Evolutionary conservation across 2,888 invertebrate genomes (phyloP).

Genomic region (Spisula solida): DNA sequence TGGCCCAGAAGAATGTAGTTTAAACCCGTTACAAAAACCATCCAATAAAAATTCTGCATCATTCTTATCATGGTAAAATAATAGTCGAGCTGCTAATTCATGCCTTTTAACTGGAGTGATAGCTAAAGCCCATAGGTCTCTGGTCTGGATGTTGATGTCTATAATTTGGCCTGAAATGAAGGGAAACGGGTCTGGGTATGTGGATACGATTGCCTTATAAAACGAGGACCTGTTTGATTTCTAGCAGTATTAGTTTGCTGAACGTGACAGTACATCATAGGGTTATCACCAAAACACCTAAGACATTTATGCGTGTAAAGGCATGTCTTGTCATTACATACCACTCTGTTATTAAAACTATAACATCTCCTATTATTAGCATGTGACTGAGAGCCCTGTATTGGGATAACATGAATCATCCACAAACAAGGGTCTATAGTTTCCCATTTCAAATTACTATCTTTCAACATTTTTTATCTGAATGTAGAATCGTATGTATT

Average conservation of each 20-base stretch:
- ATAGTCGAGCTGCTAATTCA: background rate
- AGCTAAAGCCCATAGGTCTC: slow-evolving; percentile 33
- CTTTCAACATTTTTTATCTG: background rate
- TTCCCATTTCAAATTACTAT: background rate
- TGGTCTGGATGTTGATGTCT: background rate
- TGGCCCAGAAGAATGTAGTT: background rate
- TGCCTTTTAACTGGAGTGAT: slow-evolving; percentile 25
- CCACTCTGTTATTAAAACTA: background rate
- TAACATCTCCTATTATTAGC: background rate
- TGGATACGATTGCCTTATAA: background rate
- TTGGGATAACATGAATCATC: slow-evolving; percentile 15
- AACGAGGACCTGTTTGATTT: too few relatives aligned
- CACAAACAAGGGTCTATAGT: slow-evolving; percentile 21
- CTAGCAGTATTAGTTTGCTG: background rate
- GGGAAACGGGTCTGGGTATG: background rate
- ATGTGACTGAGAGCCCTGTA: background rate
- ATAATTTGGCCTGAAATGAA: background rate
- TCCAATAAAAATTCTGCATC: slow-evolving; percentile 18
- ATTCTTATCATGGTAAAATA: background rate
- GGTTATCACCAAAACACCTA: background rate
- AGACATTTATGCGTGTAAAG: background rate
- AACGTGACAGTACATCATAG: background rate
- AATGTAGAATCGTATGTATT: slow-evolving; percentile 24
- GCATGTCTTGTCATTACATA: background rate
- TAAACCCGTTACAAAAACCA: slow-evolving; percentile 25